Evolutionary conservation across 2,888 invertebrate genomes (phyloP), one percentile per base, ranked within the genome.

Genomic region (Epinotia ramella): DNA sequence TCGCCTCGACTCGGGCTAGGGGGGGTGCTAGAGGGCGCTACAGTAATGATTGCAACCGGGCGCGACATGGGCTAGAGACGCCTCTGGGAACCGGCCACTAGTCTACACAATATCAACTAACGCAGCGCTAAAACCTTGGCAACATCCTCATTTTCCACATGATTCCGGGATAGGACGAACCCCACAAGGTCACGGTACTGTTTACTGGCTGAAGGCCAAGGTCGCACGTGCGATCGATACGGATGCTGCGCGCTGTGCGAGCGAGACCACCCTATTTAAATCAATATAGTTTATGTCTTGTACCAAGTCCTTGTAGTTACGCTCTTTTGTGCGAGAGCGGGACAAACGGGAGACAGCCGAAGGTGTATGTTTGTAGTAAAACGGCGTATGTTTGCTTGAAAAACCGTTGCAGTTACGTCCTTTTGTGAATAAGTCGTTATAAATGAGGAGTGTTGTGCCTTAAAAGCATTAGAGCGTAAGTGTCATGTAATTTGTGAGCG

Each of bases 121-220:
- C 6, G 6, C 20, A 44, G 20, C 44, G 6, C 20, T 9, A 2
- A 20, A 11, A 64, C 44, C 66, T 53, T 28, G 65, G 53, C 4
- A 9, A 53, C 40, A 7, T 18, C 20, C 13, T 18, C n/a, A 66
- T 33, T 33, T 24, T 44, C 11, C 68, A 59, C 69, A 60, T 68
- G 57, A 12, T 28, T 7, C 49, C 40, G 44, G 68, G 68, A 68
- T n/a, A 40, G 67, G 20, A 57, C 24, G 2, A 81, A 73, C 73
- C 62, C 67, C 79, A 80, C 89, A 89, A 91, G 90, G 91, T 89
- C 90, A 83, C 82, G 80, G 81, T 78, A 77, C 82, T 86, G 85
- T 88, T 84, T 87, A 84, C 83, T 80, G 83, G 79, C 78, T 80
- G 81, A 87, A 88, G 92, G 91, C 92, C 93, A 94, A 90, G 94